Percentiles rank a stretch among this genome's conserved stretches.
These are phyloP conservation scores for Tachystola acroxantha DNA, from an alignment of 2,888 invertebrate species.

Conservation along the genomic window DNA sequence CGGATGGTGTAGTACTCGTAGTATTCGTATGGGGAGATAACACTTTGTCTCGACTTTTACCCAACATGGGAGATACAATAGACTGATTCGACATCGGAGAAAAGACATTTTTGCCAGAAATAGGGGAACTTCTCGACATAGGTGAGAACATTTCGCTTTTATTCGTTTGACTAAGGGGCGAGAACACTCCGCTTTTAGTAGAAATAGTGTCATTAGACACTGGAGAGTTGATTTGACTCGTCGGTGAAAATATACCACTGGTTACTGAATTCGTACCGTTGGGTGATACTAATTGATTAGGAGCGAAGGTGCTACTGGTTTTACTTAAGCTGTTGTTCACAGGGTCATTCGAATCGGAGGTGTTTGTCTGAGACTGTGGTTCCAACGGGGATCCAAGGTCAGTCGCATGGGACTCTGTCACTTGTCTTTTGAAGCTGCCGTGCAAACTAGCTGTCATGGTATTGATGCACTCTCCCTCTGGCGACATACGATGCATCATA, in stretches of 20 bases:
- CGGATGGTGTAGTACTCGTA: conserved; percentile 75
- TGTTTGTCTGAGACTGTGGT: conserved; percentile 59
- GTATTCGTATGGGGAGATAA: conserved; percentile 69
- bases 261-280: conserved; percentile 73
- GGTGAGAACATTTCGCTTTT: conserved; percentile 73
- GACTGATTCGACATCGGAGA: conserved; percentile 70
- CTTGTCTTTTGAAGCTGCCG: conserved; percentile 80
- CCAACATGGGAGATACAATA: conserved; percentile 58
- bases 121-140: conserved; percentile 64
- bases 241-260: conserved; percentile 74
- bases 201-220: conserved; percentile 74
- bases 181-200: conserved; percentile 72
- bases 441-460: conserved; percentile 82
- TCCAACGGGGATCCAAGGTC: conserved; percentile 65
- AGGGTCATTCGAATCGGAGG: conserved; percentile 58
- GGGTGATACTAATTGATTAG: conserved; percentile 68
- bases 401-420: conserved; percentile 60
- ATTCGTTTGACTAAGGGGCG: conserved; percentile 71
- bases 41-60: conserved; percentile 62
- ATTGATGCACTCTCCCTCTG: conserved; percentile 81
- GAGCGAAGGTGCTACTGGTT: conserved; percentile 55
- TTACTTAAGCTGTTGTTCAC: conserved; percentile 61
- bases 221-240: conserved; percentile 74
- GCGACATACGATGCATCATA: conserved; percentile 83
- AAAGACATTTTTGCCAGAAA: conserved; percentile 66